Evolutionary conservation across 2,797 vertebrate species (phyloP), one percentile per base, ranked within the genome.

Genomic region (Scarus forsteni): DNA sequence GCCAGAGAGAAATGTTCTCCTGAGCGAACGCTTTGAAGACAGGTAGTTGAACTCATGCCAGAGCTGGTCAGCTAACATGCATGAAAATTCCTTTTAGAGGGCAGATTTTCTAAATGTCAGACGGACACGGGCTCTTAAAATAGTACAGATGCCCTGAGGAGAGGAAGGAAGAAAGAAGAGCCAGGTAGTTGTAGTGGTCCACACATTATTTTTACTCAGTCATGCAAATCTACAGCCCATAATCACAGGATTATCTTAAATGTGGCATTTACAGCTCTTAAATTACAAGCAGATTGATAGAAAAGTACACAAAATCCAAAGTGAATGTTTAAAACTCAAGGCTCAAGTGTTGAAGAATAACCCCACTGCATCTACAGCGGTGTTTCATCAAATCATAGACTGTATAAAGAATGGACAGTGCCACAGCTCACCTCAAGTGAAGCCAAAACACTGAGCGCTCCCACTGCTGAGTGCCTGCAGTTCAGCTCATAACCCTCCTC

Each of bases 11-110:
- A 62, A 78, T 54, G 34, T 57, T 50, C 43, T 27, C 27, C 27
- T 48, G 1, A 46, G 39, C 3, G 5, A 54, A 70, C 48, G 50
- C 45, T 76, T 57, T 57, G 56, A 55, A 61, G 50, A 74, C 34
- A 6, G 64, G 51, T 53, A 48, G 44, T 59, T 71, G 54, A 80
- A 80, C 45, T 60, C 42, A 45, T 63, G 59, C 10, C 48, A 73
- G 61, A 49, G 16, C 38, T 1, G 18, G 42, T 53, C 36, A 66
- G 53, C 52, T 45, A 63, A 72, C 63, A 63, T 60, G 16, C 0
- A 2, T 43, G 19, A 64, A 72, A 15, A 56, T 60, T 42, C 48
- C 10, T n/a, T 58, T 72, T 15, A 43, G 60, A 67, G 27, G 66
- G 36, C 61, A 52, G 0, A 57, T 43, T 57, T 53, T 61, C 19